These are phyloP conservation scores for Azorinus chamasolen DNA, from an alignment of 2,888 invertebrate genomes.

Conservation along the genomic window DNA sequence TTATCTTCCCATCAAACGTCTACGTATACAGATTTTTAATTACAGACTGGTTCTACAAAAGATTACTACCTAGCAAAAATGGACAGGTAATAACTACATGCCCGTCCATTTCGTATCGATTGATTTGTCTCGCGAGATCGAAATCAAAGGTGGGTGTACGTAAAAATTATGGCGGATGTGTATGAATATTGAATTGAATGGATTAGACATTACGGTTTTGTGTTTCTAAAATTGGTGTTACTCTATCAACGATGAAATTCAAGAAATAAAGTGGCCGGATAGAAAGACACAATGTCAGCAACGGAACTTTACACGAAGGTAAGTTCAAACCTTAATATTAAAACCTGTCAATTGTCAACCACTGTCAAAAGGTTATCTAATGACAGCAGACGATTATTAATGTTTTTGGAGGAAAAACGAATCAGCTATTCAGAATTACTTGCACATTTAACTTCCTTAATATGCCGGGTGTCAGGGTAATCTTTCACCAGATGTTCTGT, in stretches of 20 bases:
- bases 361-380: too few relatives aligned
- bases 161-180: slow-evolving; percentile 38
- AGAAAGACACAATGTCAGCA: slow-evolving; percentile 56
- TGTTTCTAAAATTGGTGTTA: neutral
- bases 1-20: too few relatives aligned
- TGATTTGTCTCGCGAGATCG: slow-evolving; percentile 55
- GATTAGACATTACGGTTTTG: slow-evolving; percentile 10
- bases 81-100: too few relatives aligned
- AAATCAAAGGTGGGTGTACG: slow-evolving; percentile 55
- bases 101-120: slow-evolving; percentile 12
- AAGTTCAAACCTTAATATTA: slow-evolving; percentile 13
- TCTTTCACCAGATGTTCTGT: too few relatives aligned
- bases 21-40: too few relatives aligned
- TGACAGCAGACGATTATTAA: too few relatives aligned
- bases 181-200: slow-evolving; percentile 23
- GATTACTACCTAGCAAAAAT: too few relatives aligned
- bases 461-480: too few relatives aligned
- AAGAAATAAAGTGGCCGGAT: neutral
- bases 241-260: neutral
- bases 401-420: too few relatives aligned
- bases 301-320: slow-evolving; percentile 73
- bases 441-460: too few relatives aligned
- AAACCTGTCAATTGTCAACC: neutral
- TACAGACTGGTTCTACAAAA: too few relatives aligned
- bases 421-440: too few relatives aligned